Conservation (phyloP, 2,888 invertebrate genomes). For the Deroplatys truncata region DNA sequence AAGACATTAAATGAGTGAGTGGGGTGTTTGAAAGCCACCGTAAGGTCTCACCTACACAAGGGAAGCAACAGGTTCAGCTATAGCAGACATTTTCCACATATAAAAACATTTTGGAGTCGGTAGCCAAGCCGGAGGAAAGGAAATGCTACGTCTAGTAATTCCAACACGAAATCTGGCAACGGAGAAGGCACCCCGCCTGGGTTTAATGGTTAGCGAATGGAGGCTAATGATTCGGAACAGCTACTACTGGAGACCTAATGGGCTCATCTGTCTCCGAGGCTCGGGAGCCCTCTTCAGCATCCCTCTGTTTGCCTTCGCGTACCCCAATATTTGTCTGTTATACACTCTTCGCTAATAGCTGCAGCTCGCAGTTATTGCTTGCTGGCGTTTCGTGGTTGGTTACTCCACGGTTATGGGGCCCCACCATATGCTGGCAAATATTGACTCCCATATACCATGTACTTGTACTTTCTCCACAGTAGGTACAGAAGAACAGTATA, state of each 20-base stretch:
- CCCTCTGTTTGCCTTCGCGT: neutral
- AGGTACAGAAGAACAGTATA: too few species aligned
- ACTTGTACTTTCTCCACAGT: neutral
- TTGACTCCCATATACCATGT: neutral
- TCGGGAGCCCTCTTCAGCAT: neutral
- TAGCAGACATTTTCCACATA: neutral
- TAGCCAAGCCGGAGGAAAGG: neutral
- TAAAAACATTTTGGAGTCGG: neutral
- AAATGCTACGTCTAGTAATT: neutral
- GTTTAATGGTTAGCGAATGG: constrained; percentile 7
- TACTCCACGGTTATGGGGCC: neutral
- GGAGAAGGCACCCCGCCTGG: neutral
- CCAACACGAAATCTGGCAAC: constrained; percentile 7
- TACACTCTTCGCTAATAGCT: neutral
- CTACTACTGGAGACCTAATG: neutral
- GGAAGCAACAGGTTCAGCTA: neutral
- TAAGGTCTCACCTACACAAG: neutral
- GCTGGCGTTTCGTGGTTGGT: neutral
- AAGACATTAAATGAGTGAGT: too few species aligned
- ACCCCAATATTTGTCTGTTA: neutral
- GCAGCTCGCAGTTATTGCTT: neutral
- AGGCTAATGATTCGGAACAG: constrained; percentile 9
- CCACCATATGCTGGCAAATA: neutral
- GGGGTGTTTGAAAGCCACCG: too few species aligned
- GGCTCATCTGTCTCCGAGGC: neutral